Percentiles rank a stretch among this genome's conserved stretches.
These are phyloP conservation scores for Strongylocentrotus purpuratus DNA, from an alignment of 35 echinoderm and acorn worm genomes.

Conservation along the genomic window DNA sequence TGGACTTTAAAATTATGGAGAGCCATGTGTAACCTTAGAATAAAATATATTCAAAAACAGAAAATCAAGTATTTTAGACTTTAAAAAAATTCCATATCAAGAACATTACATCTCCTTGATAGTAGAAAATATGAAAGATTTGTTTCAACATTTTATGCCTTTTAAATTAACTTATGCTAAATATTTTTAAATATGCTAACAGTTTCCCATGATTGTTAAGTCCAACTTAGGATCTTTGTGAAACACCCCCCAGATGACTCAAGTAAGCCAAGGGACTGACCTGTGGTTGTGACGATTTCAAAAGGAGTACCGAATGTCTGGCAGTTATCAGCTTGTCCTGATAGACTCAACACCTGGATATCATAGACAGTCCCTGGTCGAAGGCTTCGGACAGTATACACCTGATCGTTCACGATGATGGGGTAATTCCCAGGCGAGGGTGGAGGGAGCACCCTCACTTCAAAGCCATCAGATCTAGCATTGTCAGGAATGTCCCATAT, in stretches of 20 bases:
- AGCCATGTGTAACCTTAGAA: too few relatives aligned
- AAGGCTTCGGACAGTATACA: background rate
- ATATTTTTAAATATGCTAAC: too few relatives aligned
- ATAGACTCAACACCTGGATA: background rate
- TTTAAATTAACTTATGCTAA: too few relatives aligned
- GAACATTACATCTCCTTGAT: too few relatives aligned
- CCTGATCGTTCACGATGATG: background rate
- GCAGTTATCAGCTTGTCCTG: background rate
- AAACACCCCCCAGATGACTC: background rate
- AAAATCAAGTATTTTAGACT: too few relatives aligned
- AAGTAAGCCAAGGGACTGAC: background rate
- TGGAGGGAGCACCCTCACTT: background rate
- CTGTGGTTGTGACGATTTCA: background rate
- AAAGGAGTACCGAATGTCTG: background rate
- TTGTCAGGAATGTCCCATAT: background rate
- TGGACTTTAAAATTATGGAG: too few relatives aligned
- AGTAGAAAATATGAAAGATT: too few relatives aligned
- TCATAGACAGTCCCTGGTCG: background rate
- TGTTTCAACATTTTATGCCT: too few relatives aligned
- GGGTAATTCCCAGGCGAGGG: background rate
- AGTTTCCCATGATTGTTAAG: too few relatives aligned
- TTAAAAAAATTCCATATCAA: too few relatives aligned
- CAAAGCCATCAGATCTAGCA: background rate
- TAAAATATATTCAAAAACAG: too few relatives aligned
- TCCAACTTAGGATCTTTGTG: too few relatives aligned